phyloP scores from a whole-genome alignment of 2,888 invertebrate genomes.

The Lycia hirtaria region DNA sequence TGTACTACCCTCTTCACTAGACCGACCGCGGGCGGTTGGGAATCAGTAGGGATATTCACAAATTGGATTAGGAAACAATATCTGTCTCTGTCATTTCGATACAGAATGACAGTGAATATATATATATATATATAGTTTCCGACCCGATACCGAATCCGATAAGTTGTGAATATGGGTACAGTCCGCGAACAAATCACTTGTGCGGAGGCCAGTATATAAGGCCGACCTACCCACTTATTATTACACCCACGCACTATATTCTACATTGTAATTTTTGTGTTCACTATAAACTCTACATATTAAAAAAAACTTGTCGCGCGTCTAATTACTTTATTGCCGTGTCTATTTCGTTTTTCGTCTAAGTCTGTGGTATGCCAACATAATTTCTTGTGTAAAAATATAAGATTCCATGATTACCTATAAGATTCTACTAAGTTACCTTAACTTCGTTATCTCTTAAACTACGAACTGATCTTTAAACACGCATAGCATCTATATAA shows the following conservation, averaged over 20 bases:
- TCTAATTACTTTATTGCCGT: neutral
- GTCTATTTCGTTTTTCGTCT: slow-evolving; percentile 10
- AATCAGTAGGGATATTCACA: no score
- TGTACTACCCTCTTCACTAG: no score
- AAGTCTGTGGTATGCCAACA: slow-evolving; percentile 9
- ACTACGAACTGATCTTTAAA: slow-evolving; percentile 28
- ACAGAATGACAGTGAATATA: no score
- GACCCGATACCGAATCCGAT: no score
- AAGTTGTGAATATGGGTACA: no score
- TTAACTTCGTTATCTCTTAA: slow-evolving; percentile 30
- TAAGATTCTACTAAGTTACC: slow-evolving; percentile 13
- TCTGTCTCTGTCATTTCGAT: no score
- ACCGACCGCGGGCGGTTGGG: no score
- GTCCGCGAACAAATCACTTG: no score
- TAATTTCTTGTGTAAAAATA: slow-evolving; percentile 34
- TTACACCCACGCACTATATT: neutral
- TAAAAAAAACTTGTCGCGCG: neutral
- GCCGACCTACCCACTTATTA: neutral
- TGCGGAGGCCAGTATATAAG: no score
- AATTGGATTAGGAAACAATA: no score
- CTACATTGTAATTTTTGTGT: neutral
- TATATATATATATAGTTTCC: no score
- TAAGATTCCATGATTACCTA: slow-evolving; percentile 35
- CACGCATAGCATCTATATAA: slow-evolving; percentile 36
- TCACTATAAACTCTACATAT: neutral